Base-by-base conservation (phyloP, 2,113 vertebrate species). In the Sciurus niger region DNA sequence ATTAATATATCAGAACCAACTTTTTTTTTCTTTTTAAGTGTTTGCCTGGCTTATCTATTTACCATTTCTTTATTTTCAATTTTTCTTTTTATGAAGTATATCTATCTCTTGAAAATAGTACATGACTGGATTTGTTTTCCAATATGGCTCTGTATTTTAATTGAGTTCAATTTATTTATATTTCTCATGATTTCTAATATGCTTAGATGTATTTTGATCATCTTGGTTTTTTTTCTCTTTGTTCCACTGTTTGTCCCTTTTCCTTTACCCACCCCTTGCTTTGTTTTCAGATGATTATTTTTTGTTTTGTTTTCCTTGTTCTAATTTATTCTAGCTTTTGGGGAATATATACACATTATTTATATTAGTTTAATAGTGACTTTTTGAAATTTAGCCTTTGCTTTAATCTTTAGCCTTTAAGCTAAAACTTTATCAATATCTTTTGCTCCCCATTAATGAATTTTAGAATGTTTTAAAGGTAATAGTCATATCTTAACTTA, bases 101-200 rank as follows among this genome's bases (percentile, higher is more conserved):
- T 53, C 40, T 63, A 12, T 53, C 12, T 65, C 5, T 1, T 67
- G 20, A 63, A 82, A 93, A 93, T 65, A 90, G 8, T 46, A 34
- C 12, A 28, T 30, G 3, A 3, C 43, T 76, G 10, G 7, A 72
- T 84, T 74, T 72, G 25, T 86, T 90, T 86, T 65, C 11, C 40
- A 17, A 40, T 86, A 13, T 95, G 32, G 77, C 22, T 93, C 1
- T 93, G 2, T 67, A 78, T 95, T 95, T 67, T 79, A 60, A 37
- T 10, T 60, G 37, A 72, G 28, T 51, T 88, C 10, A 24, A 28
- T 86, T 88, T 6, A 20, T 24, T 90, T 84, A 13, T 91, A 32
- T 46, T 73, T 90, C 24, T 79, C 63, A 65, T 90, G 43, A 74
- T 22, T 43, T 46, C 1, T 30, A 68, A 24, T 68, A 22, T 74